Evolutionary conservation across 2,113 vertebrate genomes (phyloP), one percentile per base, ranked within the genome.

Genomic region (Anseranas semipalmata): DNA sequence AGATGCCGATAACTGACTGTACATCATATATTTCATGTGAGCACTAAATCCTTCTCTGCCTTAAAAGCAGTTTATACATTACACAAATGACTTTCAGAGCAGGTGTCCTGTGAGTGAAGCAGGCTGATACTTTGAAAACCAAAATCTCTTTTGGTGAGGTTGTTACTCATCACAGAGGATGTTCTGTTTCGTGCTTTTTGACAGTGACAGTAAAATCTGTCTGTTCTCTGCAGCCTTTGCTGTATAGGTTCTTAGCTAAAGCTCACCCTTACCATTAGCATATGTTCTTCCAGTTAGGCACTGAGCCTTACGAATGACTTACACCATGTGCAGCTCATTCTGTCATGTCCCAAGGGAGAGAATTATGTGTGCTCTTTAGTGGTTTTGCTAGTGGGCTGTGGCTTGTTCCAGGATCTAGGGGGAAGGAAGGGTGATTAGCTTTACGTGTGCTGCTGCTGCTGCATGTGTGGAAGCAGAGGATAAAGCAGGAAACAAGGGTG

Each of bases 321-420:
- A 18, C 24, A 7, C 90, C 92, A 79, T 55, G 76, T 96, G 94
- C 77, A 81, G 58, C 70, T 93, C 83, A 89, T 96, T 95, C 88
- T 60, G 68, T 94, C 60, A 2, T 75, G 79, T 96, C 96, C 88
- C 90, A 93, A 2, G 88, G 87, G 85, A 86, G 58, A 79, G 92
- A 86, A 86, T 90, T 78, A 71, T 90, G 73, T 90, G 88, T 86
- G 90, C 92, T 94, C 92, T 95, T 93, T 65, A 92, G 95, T 89
- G 95, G 93, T 94, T 96, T 96, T 88, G 68, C 92, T 86, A 32
- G 55, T 52, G 85, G 86, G 85, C 93, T 96, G 85, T 87, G 95
- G 96, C 65, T 96, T 94, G 59, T 89, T 81, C 58, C 91, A 79
- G 89, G 74, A 85, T 89, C 62, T 59, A 85, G 74, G 71, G 79